Evolutionary conservation across 2,797 vertebrate species (phyloP).

Genomic region (Gephyroberyx darwinii): DNA sequence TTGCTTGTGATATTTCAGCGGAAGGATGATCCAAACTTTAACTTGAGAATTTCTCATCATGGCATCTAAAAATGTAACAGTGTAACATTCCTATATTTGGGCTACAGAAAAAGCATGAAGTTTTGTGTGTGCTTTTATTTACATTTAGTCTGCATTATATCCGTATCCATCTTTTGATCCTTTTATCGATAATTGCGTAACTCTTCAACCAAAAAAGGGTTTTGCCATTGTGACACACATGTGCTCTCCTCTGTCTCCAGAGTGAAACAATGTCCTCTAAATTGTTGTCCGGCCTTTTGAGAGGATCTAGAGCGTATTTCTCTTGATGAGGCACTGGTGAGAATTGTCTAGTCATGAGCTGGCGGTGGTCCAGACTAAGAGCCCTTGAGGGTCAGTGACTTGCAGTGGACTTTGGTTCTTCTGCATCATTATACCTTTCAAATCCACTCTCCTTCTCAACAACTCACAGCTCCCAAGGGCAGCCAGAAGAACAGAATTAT

Average conservation of each 20-base stretch:
- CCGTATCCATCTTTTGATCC: neutral
- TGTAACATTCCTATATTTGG: neutral
- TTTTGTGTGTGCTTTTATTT: constrained; percentile 10
- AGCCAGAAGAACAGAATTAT: constrained; percentile 34
- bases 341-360: constrained; percentile 47
- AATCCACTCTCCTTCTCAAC: constrained; percentile 46
- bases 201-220: too few species aligned
- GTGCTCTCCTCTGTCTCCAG: constrained; percentile 28
- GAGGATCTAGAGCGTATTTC: constrained; percentile 37
- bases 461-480: constrained; percentile 49
- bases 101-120: neutral
- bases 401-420: constrained; percentile 34
- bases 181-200: too few species aligned
- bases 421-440: constrained; percentile 45
- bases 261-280: constrained; percentile 27
- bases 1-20: constrained; percentile 20
- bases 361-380: constrained; percentile 40
- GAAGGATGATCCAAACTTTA: constrained; percentile 4
- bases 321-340: constrained; percentile 42
- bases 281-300: constrained; percentile 19
- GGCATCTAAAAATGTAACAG: neutral
- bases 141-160: too few species aligned
- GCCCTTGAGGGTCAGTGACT: constrained; percentile 5
- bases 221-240: constrained; percentile 15
- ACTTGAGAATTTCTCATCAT: neutral